Evolutionary conservation across 2,113 vertebrate species (phyloP).

Genomic region (Hucho hucho): DNA sequence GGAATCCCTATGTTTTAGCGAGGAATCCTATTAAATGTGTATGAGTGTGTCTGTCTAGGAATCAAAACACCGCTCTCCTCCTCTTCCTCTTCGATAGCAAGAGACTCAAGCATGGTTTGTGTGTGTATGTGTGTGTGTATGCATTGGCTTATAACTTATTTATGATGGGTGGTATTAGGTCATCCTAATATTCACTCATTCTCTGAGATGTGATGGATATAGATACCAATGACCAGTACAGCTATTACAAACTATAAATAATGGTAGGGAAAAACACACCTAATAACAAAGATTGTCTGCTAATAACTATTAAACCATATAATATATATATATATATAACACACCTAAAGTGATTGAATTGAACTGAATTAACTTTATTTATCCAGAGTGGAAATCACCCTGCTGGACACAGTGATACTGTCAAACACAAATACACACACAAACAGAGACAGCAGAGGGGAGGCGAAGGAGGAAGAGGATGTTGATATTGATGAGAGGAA

Average conservation of each 20-base stretch:
- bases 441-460: background rate
- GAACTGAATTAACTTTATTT: no score
- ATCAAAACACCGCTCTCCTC: constrained; percentile 52
- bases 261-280: no score
- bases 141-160: constrained; percentile 53
- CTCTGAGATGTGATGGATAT: no score
- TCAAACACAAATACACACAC: background rate
- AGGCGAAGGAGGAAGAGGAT: background rate
- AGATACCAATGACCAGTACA: no score
- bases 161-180: constrained; percentile 30
- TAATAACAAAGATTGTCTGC: no score
- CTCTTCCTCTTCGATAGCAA: background rate
- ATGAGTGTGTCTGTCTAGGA: constrained; percentile 74
- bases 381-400: no score
- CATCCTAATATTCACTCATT: background rate
- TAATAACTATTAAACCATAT: no score
- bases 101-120: background rate
- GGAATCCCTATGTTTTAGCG: constrained; percentile 59
- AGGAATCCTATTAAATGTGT: constrained; percentile 70
- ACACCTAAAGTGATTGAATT: no score
- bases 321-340: no score
- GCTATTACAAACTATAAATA: no score
- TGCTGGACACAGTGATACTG: background rate
- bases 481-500: background rate
- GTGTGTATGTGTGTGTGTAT: constrained; percentile 8